Evolutionary conservation across 2,797 vertebrate species (phyloP).

Genomic region (Yasuhikotakia modesta): DNA sequence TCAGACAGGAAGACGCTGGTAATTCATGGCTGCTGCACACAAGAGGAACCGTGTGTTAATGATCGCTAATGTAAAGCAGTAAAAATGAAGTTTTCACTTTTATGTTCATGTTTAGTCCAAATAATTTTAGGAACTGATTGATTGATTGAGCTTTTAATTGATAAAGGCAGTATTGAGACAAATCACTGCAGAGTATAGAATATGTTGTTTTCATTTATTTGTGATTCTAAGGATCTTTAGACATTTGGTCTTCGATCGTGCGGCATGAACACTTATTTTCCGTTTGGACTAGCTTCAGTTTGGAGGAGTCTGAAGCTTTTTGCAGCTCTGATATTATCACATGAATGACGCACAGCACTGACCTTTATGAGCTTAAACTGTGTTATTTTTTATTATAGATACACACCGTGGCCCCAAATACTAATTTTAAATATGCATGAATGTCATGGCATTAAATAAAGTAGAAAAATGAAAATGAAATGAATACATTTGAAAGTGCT

Average conservation of each 20-base stretch:
- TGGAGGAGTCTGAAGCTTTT: neutral
- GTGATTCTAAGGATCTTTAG: neutral
- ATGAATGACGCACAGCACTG: neutral
- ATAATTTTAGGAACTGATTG: neutral
- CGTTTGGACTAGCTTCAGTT: neutral
- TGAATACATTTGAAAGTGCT: neutral
- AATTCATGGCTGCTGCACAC: neutral
- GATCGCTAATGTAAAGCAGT: neutral
- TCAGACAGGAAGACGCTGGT: neutral
- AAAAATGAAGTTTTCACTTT: neutral
- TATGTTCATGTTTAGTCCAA: neutral
- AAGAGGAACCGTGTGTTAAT: neutral
- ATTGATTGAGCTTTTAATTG: too few relatives aligned
- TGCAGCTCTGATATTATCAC: neutral
- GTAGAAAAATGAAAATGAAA: neutral
- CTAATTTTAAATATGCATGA: neutral
- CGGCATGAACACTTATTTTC: constrained; percentile 1
- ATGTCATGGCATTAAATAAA: neutral
- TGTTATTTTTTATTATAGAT: neutral
- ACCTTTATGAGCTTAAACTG: neutral
- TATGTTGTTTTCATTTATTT: neutral
- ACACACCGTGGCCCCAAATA: too few relatives aligned
- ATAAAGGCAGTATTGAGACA: too few relatives aligned
- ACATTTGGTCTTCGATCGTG: constrained; percentile 13
- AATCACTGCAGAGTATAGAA: too few relatives aligned